Percentiles rank a stretch among this genome's conserved stretches.
phyloP scores from a whole-genome alignment of 2,888 invertebrate genomes.

The Hyposoter didymator region DNA sequence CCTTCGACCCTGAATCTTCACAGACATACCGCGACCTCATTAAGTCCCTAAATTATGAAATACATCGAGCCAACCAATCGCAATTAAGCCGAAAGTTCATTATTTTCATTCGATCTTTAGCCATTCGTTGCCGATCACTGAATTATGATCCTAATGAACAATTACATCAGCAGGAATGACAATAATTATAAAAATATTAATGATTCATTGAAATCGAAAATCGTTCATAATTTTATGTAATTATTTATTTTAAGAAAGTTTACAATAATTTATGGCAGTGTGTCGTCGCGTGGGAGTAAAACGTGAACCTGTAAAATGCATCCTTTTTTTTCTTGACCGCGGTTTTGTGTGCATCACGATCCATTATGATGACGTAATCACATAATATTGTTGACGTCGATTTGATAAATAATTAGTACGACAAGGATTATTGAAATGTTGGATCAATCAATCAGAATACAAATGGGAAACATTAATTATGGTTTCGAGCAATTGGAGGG shows the following conservation, averaged over 20 bases:
- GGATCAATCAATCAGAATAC: neutral
- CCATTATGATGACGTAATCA: neutral
- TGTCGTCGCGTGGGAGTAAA: neutral
- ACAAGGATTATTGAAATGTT: neutral
- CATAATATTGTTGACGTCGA: neutral
- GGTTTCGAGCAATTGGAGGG: too few relatives aligned
- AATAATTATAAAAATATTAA: neutral
- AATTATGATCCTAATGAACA: neutral
- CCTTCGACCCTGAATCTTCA: constrained; percentile 12
- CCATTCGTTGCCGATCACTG: neutral
- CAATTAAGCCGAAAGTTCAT: constrained; percentile 21
- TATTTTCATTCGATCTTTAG: constrained; percentile 21
- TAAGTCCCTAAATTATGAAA: constrained; percentile 41
- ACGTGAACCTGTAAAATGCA: neutral
- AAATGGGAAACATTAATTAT: too few relatives aligned
- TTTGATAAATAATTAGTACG: neutral
- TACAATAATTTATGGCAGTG: neutral
- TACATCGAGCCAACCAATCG: constrained; percentile 11
- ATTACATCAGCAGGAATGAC: neutral
- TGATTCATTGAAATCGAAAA: neutral
- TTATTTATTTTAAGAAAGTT: neutral
- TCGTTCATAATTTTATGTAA: too few relatives aligned
- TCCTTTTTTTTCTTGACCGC: neutral
- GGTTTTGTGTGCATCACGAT: neutral
- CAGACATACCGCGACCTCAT: constrained; percentile 43